A percentile compares a stretch with the other conserved stretches of the same genome.
Evolutionary conservation across 2,113 vertebrate species (phyloP).

Genomic region (human): DNA sequence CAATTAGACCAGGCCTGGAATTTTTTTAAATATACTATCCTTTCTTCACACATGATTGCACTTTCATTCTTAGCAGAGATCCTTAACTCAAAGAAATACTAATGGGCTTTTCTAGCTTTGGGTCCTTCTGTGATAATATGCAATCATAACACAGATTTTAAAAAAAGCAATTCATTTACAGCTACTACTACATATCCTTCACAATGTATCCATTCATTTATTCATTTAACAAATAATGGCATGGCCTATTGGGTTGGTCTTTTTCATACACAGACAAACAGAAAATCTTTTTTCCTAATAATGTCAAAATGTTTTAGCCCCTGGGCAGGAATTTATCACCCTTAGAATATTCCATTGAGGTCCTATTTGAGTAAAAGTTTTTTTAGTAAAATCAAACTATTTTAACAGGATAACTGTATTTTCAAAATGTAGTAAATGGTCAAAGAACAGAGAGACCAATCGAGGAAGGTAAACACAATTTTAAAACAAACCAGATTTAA

Average conservation of each 20-base stretch:
- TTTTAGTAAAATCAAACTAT: constrained; percentile 10
- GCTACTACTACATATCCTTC: constrained; percentile 18
- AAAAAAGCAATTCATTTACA: constrained; percentile 22
- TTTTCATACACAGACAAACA: constrained; percentile 45
- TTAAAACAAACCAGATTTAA: constrained; percentile 17
- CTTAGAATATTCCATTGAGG: constrained; percentile 33
- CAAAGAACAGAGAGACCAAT: not conserved
- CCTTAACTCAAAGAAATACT: constrained; percentile 20
- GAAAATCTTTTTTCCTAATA: constrained; percentile 56
- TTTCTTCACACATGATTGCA: constrained; percentile 62
- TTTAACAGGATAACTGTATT: not conserved
- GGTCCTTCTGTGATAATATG: constrained; percentile 54
- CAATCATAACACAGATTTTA: not conserved
- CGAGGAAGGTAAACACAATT: not conserved
- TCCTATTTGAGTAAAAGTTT: not conserved
- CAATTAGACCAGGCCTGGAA: constrained; percentile 65
- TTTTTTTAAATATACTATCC: constrained; percentile 66
- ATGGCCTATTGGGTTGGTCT: not conserved
- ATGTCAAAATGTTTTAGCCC: constrained; percentile 44
- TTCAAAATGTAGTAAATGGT: constrained; percentile 36
- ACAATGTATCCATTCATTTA: constrained; percentile 45
- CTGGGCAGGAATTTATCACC: constrained; percentile 51
- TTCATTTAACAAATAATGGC: not conserved
- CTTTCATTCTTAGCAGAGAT: constrained; percentile 46
- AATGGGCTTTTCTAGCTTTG: constrained; percentile 27